Conservation (phyloP, 2,113 vertebrate species). For the Catharus bicknelli region DNA sequence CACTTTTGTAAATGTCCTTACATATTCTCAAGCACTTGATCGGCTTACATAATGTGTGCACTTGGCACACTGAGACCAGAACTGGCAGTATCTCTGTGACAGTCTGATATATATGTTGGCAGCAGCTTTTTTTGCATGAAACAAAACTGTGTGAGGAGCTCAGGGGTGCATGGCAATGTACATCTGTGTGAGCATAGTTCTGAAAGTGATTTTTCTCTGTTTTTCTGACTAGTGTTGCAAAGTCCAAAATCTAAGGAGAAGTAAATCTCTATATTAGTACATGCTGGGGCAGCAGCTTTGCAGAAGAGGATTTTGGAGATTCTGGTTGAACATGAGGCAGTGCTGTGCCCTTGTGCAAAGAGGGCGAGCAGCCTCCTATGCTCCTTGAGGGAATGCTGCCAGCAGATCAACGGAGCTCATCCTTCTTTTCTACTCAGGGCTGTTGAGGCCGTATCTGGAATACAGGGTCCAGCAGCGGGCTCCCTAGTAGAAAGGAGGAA, state of each 20-base stretch:
- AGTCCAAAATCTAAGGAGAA: background rate
- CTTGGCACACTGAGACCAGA: slow-evolving; percentile 24
- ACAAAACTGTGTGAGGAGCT: background rate
- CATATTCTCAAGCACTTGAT: background rate
- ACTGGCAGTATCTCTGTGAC: slow-evolving; percentile 6
- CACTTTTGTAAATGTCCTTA: background rate
- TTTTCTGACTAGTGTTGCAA: background rate
- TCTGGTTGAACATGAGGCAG: background rate
- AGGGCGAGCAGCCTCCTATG: background rate
- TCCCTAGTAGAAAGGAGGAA: background rate
- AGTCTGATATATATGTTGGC: slow-evolving; percentile 28
- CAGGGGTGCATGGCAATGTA: background rate
- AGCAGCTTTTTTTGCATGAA: background rate
- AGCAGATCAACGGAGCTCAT: background rate
- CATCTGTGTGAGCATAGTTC: background rate
- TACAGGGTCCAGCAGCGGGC: background rate
- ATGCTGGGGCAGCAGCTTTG: background rate
- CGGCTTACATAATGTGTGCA: background rate
- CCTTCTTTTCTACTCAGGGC: background rate
- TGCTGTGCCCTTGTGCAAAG: background rate
- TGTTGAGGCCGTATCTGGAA: background rate
- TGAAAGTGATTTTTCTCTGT: background rate
- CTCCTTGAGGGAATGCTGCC: background rate
- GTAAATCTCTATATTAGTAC: background rate
- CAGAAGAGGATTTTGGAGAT: background rate